Evolutionary conservation across 2,113 vertebrate genomes (phyloP), one percentile per base, ranked within the genome.

Genomic region (Lampris incognitus): DNA sequence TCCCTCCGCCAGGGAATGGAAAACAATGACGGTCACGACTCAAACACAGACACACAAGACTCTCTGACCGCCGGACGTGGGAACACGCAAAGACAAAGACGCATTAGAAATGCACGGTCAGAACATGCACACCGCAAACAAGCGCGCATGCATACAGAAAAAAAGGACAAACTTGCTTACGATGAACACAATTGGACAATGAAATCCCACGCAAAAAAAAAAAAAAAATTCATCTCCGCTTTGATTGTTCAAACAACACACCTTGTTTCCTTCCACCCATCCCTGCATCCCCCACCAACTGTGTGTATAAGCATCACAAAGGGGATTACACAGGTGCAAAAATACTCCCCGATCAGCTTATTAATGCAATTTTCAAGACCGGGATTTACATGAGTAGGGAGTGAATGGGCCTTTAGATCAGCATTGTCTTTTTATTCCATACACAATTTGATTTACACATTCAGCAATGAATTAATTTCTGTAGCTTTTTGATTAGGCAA

Each of bases 291-390:
- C 64, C 70, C 52, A 77, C 78, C 82, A n/a, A 40, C 81, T 67
- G 80, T 82, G 86, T 67, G 3, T 87, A 77, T 83, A 79, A 80
- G 75, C 82, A 85, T 67, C 84, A 91, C 90, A 92, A 90, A 90
- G 68, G 69, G 83, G 87, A 91, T 91, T 85, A 92, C 77, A 90
- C 88, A 92, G 90, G 91, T 89, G 87, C 87, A 88, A 76, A 86
- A 89, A 85, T 72, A 85, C 74, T 76, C 78, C 70, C 13, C 79
- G 84, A 88, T 90, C 79, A 84, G 76, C 82, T 83, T 88, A 91
- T 89, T 91, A 91, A 89, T 87, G 78, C 80, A 56, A 84, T 89
- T 89, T 85, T 84, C 83, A 88, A 87, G 85, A 83, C 85, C 57
- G 24, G 73, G 82, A 86, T 91, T 91, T 90, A 87, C 79, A 85